Percentiles rank a stretch among this genome's conserved stretches.
These are phyloP conservation scores for Chionomys nivalis DNA, from an alignment of 2,113 vertebrate species.

Conservation along the genomic window DNA sequence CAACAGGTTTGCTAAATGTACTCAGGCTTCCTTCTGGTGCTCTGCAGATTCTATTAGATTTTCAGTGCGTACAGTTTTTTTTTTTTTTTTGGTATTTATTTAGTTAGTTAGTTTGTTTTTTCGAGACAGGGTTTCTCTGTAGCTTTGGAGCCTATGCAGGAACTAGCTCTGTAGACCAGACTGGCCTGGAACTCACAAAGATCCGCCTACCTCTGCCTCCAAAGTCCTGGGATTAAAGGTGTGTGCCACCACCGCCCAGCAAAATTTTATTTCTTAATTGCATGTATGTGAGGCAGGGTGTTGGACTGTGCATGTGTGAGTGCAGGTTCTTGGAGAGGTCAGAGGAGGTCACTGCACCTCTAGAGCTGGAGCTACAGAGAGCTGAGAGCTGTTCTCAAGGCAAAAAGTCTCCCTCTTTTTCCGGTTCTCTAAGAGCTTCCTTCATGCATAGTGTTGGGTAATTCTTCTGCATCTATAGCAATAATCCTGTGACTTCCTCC, in stretches of 20 bases:
- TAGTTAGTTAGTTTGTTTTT: not conserved
- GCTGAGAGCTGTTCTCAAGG: not conserved
- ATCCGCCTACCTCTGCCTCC: no score
- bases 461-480: not conserved
- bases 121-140: no score
- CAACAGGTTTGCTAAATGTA: not conserved
- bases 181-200: no score
- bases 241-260: no score
- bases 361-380: not conserved
- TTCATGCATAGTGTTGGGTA: not conserved
- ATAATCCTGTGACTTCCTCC: not conserved
- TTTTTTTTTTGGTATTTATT: not conserved
- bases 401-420: not conserved
- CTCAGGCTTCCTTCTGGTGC: not conserved
- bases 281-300: not conserved
- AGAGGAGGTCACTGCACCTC: not conserved
- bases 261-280: not conserved
- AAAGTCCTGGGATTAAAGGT: no score
- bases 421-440: not conserved
- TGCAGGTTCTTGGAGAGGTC: not conserved
- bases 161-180: no score
- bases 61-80: accelerated
- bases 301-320: no score
- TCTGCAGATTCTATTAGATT: not conserved
- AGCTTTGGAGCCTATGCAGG: no score